Conservation (phyloP, 2,797 vertebrate genomes). For the Sebastes kiyomatsui region DNA sequence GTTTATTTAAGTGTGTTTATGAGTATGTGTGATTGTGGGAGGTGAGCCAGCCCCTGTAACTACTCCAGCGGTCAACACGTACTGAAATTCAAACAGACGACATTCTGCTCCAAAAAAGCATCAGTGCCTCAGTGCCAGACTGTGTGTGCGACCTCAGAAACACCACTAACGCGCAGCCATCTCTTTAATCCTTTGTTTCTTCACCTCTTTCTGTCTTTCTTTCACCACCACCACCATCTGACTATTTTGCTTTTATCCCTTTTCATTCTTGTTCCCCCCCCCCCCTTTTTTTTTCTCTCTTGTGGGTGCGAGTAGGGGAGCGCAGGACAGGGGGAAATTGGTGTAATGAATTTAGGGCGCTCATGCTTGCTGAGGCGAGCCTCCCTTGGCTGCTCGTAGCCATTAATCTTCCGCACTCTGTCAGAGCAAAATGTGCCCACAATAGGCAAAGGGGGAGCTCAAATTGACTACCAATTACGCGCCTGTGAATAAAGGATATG, state of each 20-base stretch:
- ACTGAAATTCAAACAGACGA: slow-evolving; percentile 40
- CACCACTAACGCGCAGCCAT: slow-evolving; percentile 37
- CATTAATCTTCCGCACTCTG: slow-evolving; percentile 92
- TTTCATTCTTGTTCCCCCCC: slow-evolving; percentile 51
- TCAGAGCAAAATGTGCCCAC: slow-evolving; percentile 88
- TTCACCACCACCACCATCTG: slow-evolving; percentile 69
- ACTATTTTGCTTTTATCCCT: slow-evolving; percentile 70
- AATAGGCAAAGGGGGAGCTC: slow-evolving; percentile 87
- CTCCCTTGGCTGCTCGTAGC: slow-evolving; percentile 84
- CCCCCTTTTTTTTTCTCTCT: slow-evolving; percentile 31
- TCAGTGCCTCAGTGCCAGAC: slow-evolving; percentile 11
- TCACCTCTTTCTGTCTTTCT: slow-evolving; percentile 51
- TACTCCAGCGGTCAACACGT: slow-evolving; percentile 16
- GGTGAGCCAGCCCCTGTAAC: slow-evolving; percentile 8
- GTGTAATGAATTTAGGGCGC: slow-evolving; percentile 90
- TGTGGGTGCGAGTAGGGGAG: slow-evolving; percentile 69
- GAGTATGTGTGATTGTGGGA: background rate
- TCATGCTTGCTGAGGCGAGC: slow-evolving; percentile 85
- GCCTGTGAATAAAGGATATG: slow-evolving; percentile 88
- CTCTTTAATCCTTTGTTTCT: slow-evolving; percentile 74
- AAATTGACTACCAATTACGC: slow-evolving; percentile 91
- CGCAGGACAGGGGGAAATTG: slow-evolving; percentile 86
- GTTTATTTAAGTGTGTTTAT: background rate
- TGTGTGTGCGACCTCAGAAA: slow-evolving; percentile 35
- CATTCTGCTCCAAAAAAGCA: slow-evolving; percentile 7